A percentile compares a stretch with the other conserved stretches of the same genome.
phyloP scores from a whole-genome alignment of 2,888 invertebrate genomes.

The Dryobotodes eremita region DNA sequence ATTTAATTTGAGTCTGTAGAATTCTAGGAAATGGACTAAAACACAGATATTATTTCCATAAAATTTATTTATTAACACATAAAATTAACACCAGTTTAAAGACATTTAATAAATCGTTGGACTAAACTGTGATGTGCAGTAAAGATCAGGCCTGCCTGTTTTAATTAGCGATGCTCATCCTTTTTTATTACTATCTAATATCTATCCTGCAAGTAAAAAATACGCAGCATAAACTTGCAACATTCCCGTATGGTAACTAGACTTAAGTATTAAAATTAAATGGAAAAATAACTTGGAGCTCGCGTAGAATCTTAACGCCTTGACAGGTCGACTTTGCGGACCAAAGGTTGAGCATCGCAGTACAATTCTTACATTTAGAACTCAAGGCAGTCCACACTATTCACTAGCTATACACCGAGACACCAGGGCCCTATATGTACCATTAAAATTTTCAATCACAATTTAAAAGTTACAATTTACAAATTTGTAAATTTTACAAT shows the following conservation, averaged over 20 bases:
- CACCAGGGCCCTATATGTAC: not conserved
- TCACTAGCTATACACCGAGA: not conserved
- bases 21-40: slow-evolving; percentile 1
- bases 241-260: slow-evolving; percentile 8
- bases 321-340: not conserved
- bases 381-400: not conserved
- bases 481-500: too few relatives aligned
- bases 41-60: not conserved
- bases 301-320: too few relatives aligned
- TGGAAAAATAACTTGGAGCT: not conserved
- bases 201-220: not conserved
- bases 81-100: slow-evolving; percentile 19
- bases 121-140: slow-evolving; percentile 22
- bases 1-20: too few relatives aligned
- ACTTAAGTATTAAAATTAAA: not conserved
- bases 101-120: not conserved
- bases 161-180: not conserved
- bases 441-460: too few relatives aligned
- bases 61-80: slow-evolving; percentile 35
- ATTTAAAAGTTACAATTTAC: too few relatives aligned
- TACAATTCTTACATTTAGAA: slow-evolving; percentile 13
- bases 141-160: slow-evolving; percentile 19
- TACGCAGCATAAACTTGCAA: not conserved
- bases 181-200: not conserved
- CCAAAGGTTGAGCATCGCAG: slow-evolving; percentile 12